Evolutionary conservation across 2,797 vertebrate genomes (phyloP), one percentile per base, ranked within the genome.

Genomic region (Galaxias olidus): DNA sequence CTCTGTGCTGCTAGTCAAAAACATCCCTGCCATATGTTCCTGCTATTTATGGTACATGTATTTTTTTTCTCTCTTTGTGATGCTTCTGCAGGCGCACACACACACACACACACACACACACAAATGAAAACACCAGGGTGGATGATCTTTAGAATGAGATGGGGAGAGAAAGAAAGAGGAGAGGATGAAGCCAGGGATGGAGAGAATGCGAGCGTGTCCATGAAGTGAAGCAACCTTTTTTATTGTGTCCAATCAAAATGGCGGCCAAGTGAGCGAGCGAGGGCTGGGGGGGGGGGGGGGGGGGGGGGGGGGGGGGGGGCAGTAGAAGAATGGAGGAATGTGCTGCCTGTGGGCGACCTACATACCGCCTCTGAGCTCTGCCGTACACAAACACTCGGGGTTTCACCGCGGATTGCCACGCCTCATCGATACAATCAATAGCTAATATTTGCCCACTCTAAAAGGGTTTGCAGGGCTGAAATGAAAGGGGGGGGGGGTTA

Each of bases 361-460:
- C 51, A 45, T 18, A 47, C 50, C 43, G 17, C 12, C 45, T 45
- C 46, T 47, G 15, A 9, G n/a, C 49, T 51, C 9, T 1, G 3
- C 0, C 53, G 78, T 51, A 49, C 10, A 15, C 63, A 42, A 50
- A 71, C 66, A 68, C 70, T 48, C 65, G 19, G 19, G 46, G 45
- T 1, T 66, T 56, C 44, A 12, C 75, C 69, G 71, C 82, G 82
- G 82, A 86, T 76, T 69, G 82, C 73, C 73, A 77, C 74, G 82
- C 77, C 60, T 65, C 79, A 78, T 90, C 90, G 80, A 89, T 90
- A 78, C 82, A 84, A 89, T 90, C 87, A 89, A 91, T 89, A 82
- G 71, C 40, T 81, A 80, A 77, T 72, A 82, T 89, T 89, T 75
- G 60, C 63, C 43, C 73, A 85, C 83, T 80, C 79, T 85, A 77